phyloP scores from a whole-genome alignment of 2,888 invertebrate genomes.

The Lathronympha strigana region DNA sequence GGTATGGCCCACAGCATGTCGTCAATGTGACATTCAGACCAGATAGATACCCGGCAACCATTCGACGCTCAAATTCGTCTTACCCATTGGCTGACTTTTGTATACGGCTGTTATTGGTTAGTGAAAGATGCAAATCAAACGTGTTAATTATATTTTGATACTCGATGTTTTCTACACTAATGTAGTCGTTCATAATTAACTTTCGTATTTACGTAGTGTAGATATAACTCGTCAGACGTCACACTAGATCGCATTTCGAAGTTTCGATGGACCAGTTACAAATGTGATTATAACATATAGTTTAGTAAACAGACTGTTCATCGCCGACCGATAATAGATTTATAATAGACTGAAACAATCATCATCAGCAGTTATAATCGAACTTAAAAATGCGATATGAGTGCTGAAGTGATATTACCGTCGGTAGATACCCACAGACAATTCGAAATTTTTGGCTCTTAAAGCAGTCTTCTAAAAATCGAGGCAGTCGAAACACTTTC shows the following conservation, averaged over 20 bases:
- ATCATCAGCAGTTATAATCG: constrained; percentile 45
- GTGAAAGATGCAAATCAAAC: constrained; percentile 79
- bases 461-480: constrained; percentile 15
- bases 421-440: constrained; percentile 47
- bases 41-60: constrained; percentile 67
- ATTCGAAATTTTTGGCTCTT: constrained; percentile 35
- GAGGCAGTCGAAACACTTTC: constrained; percentile 45
- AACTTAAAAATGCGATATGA: constrained; percentile 66
- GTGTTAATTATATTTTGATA: constrained; percentile 84
- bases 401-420: constrained; percentile 60
- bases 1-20: constrained; percentile 20
- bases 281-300: constrained; percentile 38
- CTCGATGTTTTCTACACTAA: constrained; percentile 82
- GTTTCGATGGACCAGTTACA: constrained; percentile 54
- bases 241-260: constrained; percentile 70
- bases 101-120: constrained; percentile 84
- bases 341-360: constrained; percentile 42
- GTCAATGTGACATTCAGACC: constrained; percentile 60
- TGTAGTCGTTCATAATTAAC: constrained; percentile 72
- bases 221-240: constrained; percentile 59
- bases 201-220: constrained; percentile 72
- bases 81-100: constrained; percentile 81
- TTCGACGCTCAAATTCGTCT: constrained; percentile 70
- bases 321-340: constrained; percentile 24
- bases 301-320: constrained; percentile 27